Percentiles rank a stretch among this genome's conserved stretches.
phyloP scores from a whole-genome alignment of 2,797 vertebrate genomes.

The Babyrousa celebensis region DNA sequence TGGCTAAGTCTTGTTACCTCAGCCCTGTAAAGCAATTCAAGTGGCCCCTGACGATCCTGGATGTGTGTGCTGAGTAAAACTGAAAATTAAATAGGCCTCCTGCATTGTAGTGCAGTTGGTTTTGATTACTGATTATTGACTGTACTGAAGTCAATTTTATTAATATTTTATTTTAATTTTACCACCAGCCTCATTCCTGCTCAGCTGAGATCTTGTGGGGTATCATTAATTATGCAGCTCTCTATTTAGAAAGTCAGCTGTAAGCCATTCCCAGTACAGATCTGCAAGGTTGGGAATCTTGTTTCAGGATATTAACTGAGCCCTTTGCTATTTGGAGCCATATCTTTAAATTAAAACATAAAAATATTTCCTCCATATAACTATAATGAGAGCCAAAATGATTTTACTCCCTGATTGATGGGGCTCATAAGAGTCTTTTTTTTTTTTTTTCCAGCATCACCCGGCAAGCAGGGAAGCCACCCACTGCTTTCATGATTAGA shows the following conservation, averaged over 20 bases:
- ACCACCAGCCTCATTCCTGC: conserved; percentile 66
- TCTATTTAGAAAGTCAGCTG: conserved; percentile 78
- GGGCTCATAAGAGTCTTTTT: conserved; percentile 81
- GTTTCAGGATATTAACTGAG: conserved; percentile 86
- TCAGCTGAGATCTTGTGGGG: conserved; percentile 72
- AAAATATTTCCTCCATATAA: conserved; percentile 82
- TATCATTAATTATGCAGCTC: conserved; percentile 81
- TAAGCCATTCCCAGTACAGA: conserved; percentile 78
- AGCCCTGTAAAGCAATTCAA: conserved; percentile 55
- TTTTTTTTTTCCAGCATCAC: conserved; percentile 51
- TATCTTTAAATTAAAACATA: conserved; percentile 85
- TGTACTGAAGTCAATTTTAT: conserved; percentile 82
- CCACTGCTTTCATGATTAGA: conserved; percentile 84
- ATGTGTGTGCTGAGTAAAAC: background rate
- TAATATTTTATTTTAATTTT: conserved; percentile 89
- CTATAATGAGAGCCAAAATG: conserved; percentile 78
- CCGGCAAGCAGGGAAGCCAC: conserved; percentile 69
- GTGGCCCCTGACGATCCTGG: background rate
- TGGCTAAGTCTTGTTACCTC: conserved; percentile 42
- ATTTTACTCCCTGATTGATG: conserved; percentile 79
- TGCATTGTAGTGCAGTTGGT: conserved; percentile 6
- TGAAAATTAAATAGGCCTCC: conserved; percentile 70
- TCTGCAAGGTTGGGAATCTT: conserved; percentile 85
- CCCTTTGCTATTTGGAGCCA: conserved; percentile 76
- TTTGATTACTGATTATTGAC: conserved; percentile 85